Percentiles rank a stretch among this genome's conserved stretches.
Evolutionary conservation across 2,113 vertebrate genomes (phyloP).

Genomic region (Phrynocephalus versicolor): DNA sequence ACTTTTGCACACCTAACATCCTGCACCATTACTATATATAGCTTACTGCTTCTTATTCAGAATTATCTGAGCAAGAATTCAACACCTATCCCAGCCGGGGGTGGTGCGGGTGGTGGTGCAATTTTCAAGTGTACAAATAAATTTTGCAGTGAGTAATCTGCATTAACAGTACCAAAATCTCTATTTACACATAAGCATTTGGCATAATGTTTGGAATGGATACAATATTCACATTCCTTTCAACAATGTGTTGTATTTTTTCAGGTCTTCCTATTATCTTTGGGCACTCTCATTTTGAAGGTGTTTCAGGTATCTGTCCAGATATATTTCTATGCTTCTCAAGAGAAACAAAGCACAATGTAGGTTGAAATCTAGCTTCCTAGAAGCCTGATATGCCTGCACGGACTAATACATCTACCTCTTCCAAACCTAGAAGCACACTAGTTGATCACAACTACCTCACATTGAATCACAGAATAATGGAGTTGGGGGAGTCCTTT

Average conservation of each 20-base stretch:
- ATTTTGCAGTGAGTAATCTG: background rate
- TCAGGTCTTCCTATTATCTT: constrained; percentile 22
- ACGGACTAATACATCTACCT: no score
- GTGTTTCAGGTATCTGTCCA: constrained; percentile 31
- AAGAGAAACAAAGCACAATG: constrained; percentile 43
- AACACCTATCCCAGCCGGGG: constrained; percentile 3
- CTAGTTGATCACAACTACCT: constrained; percentile 4
- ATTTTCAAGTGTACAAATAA: background rate
- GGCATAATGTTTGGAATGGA: constrained; percentile 35
- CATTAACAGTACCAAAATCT: constrained; percentile 23
- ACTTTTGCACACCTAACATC: background rate
- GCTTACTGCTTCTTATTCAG: constrained; percentile 12
- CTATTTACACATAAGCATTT: constrained; percentile 18
- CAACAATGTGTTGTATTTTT: constrained; percentile 1
- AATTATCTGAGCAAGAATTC: constrained; percentile 34
- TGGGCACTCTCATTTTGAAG: constrained; percentile 37
- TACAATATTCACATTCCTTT: constrained; percentile 44
- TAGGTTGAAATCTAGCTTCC: constrained; percentile 52
- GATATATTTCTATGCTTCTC: constrained; percentile 31
- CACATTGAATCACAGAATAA: no score
- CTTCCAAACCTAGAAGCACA: no score
- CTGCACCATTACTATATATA: background rate
- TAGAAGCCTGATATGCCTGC: no score
- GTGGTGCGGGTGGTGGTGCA: no score
- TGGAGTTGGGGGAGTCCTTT: no score